Evolutionary conservation across 1,140 invertebrate species (phyloP).

Genomic region (Solenopsis invicta): DNA sequence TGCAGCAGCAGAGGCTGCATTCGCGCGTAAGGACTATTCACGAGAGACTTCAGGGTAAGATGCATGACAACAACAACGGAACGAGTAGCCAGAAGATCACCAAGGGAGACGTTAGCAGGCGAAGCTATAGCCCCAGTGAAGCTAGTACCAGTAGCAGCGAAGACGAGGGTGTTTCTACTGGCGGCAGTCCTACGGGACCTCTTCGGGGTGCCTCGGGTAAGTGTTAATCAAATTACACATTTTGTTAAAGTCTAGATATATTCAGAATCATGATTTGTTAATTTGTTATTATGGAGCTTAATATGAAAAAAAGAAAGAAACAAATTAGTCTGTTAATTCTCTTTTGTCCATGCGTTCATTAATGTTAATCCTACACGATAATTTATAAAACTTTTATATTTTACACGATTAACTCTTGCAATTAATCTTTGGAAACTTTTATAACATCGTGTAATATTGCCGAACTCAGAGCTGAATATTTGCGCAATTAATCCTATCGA

Average conservation of each 20-base stretch:
- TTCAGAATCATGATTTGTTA: constrained; percentile 21
- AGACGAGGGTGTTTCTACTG: constrained; percentile 85
- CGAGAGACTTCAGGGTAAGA: constrained; percentile 78
- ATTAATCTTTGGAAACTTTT: neutral
- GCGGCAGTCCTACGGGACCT: constrained; percentile 84
- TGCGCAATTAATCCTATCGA: neutral
- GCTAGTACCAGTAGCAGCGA: constrained; percentile 83
- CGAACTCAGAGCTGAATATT: neutral
- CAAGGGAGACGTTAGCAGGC: constrained; percentile 76
- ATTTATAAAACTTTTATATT: neutral
- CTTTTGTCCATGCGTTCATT: neutral
- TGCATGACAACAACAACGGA: constrained; percentile 85
- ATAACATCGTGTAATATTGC: neutral
- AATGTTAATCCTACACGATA: neutral
- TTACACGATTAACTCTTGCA: neutral
- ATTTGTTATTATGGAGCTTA: constrained; percentile 5
- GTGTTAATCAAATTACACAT: constrained; percentile 27
- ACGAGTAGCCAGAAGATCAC: constrained; percentile 77
- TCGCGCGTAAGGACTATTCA: constrained; percentile 80
- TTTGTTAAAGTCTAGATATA: constrained; percentile 20
- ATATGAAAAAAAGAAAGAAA: neutral
- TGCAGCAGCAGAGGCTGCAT: constrained; percentile 83
- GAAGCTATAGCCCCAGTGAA: constrained; percentile 85
- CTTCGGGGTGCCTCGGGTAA: constrained; percentile 78
- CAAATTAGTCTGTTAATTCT: neutral